phyloP scores from a whole-genome alignment of 2,113 vertebrate genomes.

The Paramormyrops kingsleyae region DNA sequence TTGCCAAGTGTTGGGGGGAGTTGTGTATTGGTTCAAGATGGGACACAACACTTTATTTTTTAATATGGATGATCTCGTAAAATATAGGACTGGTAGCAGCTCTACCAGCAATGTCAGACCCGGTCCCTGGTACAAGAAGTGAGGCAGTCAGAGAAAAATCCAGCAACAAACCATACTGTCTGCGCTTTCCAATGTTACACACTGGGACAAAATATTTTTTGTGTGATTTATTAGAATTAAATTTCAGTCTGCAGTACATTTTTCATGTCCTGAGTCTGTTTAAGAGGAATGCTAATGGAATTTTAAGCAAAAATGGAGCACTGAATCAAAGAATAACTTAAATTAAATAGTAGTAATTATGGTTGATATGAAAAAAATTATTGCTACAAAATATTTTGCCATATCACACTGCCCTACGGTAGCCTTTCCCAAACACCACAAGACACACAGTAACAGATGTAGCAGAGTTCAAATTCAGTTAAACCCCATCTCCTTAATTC shows the following conservation, averaged over 20 bases:
- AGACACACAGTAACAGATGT: neutral
- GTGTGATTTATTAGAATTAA: neutral
- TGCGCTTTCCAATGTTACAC: neutral
- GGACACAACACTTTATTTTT: neutral
- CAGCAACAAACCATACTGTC: neutral
- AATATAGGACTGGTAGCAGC: neutral
- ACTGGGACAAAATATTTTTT: neutral
- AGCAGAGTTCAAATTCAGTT: neutral
- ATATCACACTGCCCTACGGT: neutral
- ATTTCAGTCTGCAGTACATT: neutral
- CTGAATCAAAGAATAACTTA: neutral
- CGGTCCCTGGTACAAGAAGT: neutral
- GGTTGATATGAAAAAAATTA: neutral
- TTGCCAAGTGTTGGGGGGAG: neutral
- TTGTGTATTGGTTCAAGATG: neutral
- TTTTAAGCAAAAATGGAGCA: neutral
- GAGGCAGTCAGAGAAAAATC: neutral
- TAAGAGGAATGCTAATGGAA: neutral
- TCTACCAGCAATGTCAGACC: neutral
- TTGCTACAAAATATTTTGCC: neutral
- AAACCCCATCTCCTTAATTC: neutral
- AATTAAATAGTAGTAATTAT: neutral
- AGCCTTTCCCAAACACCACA: neutral
- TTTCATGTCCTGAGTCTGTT: neutral
- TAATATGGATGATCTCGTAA: neutral